Conservation (phyloP, 2,888 invertebrate genomes). For the Aphodius granarius region DNA sequence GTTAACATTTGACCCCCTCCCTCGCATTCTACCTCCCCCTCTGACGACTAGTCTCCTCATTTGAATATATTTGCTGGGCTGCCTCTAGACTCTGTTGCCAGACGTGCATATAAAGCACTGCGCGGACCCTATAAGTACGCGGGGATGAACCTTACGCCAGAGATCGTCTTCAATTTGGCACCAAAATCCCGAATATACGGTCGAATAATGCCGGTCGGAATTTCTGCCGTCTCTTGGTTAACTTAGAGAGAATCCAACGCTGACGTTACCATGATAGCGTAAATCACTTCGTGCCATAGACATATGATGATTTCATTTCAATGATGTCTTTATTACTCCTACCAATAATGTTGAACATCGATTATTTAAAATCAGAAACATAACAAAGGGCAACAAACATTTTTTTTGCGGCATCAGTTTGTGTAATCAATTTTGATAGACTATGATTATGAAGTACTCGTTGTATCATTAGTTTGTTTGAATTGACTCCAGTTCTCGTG, state of each 20-base stretch:
- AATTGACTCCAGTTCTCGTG: too few relatives aligned
- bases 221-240: conserved; percentile 29
- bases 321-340: too few relatives aligned
- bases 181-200: conserved; percentile 49
- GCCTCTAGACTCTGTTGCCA: conserved; percentile 47
- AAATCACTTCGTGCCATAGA: background rate
- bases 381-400: too few relatives aligned
- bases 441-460: too few relatives aligned
- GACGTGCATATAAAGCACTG: conserved; percentile 51
- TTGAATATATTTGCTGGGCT: conserved; percentile 45
- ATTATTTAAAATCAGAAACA: too few relatives aligned
- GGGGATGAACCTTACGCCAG: conserved; percentile 52
- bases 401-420: too few relatives aligned
- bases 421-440: too few relatives aligned
- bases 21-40: conserved; percentile 15
- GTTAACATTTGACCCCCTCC: conserved; percentile 52
- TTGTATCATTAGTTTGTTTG: too few relatives aligned
- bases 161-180: conserved; percentile 56
- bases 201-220: conserved; percentile 36
- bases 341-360: too few relatives aligned
- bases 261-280: conserved; percentile 9
- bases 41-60: conserved; percentile 36
- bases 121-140: conserved; percentile 49
- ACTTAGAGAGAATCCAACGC: conserved; percentile 19
- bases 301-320: background rate